Evolutionary conservation across 2,113 vertebrate species (phyloP).

Genomic region (Girardinichthys multiradiatus): DNA sequence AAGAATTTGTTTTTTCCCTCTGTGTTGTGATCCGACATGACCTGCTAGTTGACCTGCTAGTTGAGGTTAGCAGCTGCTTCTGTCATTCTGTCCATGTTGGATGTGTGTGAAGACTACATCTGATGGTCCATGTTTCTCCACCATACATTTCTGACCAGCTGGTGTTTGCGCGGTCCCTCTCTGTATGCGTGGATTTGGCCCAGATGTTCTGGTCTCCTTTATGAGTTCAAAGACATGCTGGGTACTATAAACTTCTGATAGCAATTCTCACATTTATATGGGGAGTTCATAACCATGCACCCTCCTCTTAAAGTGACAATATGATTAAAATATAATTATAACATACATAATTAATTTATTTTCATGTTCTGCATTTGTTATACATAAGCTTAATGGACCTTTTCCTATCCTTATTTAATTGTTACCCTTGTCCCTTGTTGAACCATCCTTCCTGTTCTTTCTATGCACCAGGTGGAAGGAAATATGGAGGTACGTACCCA

Average conservation of each 20-base stretch:
- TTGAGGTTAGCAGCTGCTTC: constrained; percentile 71
- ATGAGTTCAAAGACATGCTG: too few relatives aligned
- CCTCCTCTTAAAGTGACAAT: too few relatives aligned
- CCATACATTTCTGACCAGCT: neutral
- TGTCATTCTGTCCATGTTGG: constrained; percentile 60
- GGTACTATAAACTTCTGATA: too few relatives aligned
- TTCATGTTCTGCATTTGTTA: neutral
- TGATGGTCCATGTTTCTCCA: constrained; percentile 12
- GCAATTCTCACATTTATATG: too few relatives aligned
- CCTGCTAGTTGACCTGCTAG: too few relatives aligned
- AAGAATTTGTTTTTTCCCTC: constrained; percentile 73
- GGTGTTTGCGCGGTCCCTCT: neutral
- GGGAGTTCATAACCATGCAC: too few relatives aligned
- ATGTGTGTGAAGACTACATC: constrained; percentile 23
- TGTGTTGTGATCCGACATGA: constrained; percentile 69
- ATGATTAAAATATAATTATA: too few relatives aligned
- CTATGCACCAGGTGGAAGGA: constrained; percentile 42
- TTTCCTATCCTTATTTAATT: too few relatives aligned
- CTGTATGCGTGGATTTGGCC: neutral
- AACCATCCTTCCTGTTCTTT: neutral
- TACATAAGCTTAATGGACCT: neutral
- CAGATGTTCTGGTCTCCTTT: constrained; percentile 22
- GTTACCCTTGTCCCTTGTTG: neutral
- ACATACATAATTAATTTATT: too few relatives aligned
- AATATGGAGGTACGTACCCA: constrained; percentile 24